These are phyloP conservation scores for Lagenorhynchus albirostris DNA, from an alignment of 2,113 vertebrate genomes.

Conservation along the genomic window DNA sequence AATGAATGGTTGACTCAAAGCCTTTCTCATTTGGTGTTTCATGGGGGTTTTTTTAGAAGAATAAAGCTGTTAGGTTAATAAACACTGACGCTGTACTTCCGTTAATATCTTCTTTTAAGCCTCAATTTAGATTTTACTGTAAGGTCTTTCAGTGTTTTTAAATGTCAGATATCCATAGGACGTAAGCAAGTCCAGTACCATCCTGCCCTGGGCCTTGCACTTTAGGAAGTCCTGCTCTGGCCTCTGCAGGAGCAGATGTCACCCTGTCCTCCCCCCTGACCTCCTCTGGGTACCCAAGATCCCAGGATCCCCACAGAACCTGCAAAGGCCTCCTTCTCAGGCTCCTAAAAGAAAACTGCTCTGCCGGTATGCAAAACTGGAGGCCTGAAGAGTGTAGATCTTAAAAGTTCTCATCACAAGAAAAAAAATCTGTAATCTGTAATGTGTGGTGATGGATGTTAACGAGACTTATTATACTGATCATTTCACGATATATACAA, in stretches of 20 bases:
- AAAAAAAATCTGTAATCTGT: background rate
- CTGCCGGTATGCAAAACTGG: background rate
- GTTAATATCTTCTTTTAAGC: conserved; percentile 3
- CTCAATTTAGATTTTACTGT: background rate
- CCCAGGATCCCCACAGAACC: background rate
- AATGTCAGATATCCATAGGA: background rate
- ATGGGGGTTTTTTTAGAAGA: background rate
- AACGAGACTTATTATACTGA: background rate
- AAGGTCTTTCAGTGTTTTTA: background rate
- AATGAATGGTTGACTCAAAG: background rate
- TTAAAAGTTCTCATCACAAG: background rate
- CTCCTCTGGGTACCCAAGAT: background rate
- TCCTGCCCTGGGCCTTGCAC: too few species aligned
- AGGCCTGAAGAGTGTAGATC: background rate
- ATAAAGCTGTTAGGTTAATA: background rate
- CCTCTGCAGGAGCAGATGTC: background rate
- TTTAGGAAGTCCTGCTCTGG: background rate
- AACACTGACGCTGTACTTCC: background rate
- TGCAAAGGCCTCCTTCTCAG: background rate
- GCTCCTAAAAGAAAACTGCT: background rate
- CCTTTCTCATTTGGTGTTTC: background rate
- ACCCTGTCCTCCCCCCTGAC: background rate
- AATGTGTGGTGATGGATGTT: background rate
- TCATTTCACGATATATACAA: background rate
- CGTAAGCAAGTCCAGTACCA: too few species aligned